Base-by-base conservation (phyloP, 2,888 invertebrate species). In the Pammene fasciana region DNA sequence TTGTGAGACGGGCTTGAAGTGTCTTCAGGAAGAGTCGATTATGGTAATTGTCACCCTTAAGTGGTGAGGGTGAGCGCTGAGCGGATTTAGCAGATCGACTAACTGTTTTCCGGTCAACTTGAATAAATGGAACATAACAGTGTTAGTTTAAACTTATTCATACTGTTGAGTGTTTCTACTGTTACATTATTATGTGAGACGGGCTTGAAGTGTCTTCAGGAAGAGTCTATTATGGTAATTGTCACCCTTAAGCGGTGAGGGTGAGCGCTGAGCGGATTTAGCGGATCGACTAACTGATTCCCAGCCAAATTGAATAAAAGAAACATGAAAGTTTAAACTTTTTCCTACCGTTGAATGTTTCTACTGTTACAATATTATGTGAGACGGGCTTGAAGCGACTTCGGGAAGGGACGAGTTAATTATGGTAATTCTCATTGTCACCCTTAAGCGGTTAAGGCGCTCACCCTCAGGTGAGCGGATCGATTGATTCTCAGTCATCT, bases 221-320 rank as follows among this genome's bases (percentile, higher is more conserved):
- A 78, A 75, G 68, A 72, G 70, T 76, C 81, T 78, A 82, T 86
- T 85, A 84, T 85, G 85, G 83, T 83, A 79, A 85, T 85, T 76
- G 75, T 75, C 72, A 75, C 62, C 76, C 72, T 72, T 71, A 74
- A 65, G 59, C 11, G 65, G 59, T 50, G 57, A 60, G 59, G 70
- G 65, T 52, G 46, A 18, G 6, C n/a, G n/a, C n/a, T n/a, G n/a
- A n/a, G n/a, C n/a, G n/a, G n/a, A n/a, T n/a, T n/a, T n/a, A n/a
- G n/a, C 46, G 38, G 65, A 59, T 46, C 18, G 36, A 26, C 38
- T 68, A 70, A 70, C 65, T 65, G 54, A 65, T 55, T 70, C 59
- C 60, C 41, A 46, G 38, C 41, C 59, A 14, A 48, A 55, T 60
- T 54, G 10, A 45, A 43, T 11, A 11, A 43, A 43, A 11, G 43